Evolutionary conservation across 2,888 invertebrate genomes (phyloP).

Genomic region (Chironomus riparius): DNA sequence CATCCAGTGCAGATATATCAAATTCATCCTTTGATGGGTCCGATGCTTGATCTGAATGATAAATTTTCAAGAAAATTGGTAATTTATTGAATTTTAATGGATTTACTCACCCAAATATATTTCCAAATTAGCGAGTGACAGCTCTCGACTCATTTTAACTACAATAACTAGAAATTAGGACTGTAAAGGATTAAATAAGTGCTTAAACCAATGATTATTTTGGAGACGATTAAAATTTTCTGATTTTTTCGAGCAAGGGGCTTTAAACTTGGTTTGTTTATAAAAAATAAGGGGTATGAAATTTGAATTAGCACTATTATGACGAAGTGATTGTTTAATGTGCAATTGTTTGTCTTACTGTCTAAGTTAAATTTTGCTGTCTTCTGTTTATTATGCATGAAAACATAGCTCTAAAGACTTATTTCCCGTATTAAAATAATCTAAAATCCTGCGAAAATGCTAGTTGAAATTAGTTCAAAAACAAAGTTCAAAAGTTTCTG

Average conservation of each 20-base stretch:
- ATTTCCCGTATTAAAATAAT: no score
- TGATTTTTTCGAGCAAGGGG: not conserved
- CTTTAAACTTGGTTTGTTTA: not conserved
- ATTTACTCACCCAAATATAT: slow-evolving; percentile 1
- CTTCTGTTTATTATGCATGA: no score
- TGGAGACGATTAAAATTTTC: not conserved
- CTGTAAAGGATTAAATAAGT: not conserved
- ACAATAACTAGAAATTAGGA: not conserved
- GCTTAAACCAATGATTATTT: not conserved
- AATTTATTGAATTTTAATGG: not conserved
- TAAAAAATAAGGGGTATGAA: not conserved
- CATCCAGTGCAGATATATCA: slow-evolving; percentile 72
- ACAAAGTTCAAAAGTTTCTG: no score
- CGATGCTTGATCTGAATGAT: slow-evolving; percentile 64
- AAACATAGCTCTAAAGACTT: no score
- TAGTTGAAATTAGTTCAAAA: no score
- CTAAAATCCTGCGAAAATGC: no score
- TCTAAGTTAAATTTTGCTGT: no score
- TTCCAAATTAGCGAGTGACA: slow-evolving; percentile 4
- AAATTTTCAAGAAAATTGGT: not conserved
- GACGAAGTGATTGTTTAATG: no score
- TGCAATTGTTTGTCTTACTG: no score
- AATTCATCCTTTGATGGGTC: slow-evolving; percentile 67
- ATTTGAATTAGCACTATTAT: no score
- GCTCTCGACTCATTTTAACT: slow-evolving; percentile 16